These are phyloP conservation scores for Meles meles DNA, from an alignment of 2,113 vertebrate species.

Conservation along the genomic window DNA sequence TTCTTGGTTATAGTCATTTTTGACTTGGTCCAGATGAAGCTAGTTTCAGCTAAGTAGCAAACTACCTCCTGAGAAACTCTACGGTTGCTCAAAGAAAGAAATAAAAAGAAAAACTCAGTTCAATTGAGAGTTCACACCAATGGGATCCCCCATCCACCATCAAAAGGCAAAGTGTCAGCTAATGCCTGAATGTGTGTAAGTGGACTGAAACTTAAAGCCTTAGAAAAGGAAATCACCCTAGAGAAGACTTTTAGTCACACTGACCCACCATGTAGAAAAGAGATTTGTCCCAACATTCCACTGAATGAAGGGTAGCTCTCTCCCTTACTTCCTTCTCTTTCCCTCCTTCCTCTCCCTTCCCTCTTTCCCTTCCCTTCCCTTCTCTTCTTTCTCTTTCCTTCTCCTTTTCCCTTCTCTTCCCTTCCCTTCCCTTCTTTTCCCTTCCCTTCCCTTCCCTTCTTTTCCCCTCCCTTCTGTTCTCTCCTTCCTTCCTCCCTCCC, in stretches of 20 bases:
- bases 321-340: background rate
- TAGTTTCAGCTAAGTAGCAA: background rate
- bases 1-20: background rate
- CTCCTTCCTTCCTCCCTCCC: background rate
- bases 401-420: no score
- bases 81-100: background rate
- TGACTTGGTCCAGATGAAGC: background rate
- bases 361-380: background rate
- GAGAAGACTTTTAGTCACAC: background rate
- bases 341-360: no score
- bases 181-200: background rate
- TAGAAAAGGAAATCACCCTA: background rate
- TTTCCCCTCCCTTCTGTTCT: rapidly evolving
- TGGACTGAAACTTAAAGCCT: no score
- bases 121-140: background rate
- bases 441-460: no score
- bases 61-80: background rate
- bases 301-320: background rate
- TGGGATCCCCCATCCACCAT: rapidly evolving
- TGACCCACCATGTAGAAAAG: background rate
- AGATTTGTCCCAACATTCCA: no score
- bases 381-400: no score
- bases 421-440: rapidly evolving
- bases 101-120: background rate
- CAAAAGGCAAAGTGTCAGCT: background rate